Base-by-base conservation (phyloP, 2,797 vertebrate genomes). In the Pantherophis alleghaniensis region DNA sequence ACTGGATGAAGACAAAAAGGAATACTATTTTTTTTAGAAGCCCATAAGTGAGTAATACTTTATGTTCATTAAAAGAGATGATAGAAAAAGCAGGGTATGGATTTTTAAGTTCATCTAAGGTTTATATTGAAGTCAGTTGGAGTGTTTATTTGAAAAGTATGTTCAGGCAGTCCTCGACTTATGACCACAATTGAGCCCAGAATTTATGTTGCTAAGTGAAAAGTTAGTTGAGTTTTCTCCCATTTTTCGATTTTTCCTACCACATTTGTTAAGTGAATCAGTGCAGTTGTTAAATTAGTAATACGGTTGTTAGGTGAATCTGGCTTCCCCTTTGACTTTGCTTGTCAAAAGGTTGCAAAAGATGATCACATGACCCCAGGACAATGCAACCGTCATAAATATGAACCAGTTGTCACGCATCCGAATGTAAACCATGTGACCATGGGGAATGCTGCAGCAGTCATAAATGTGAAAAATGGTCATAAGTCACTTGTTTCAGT, bases 1-100 rank as follows among this genome's bases (percentile, higher is more conserved):
- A 94, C 20, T 90, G 94, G 94, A 95, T 94, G 95, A 95, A 95
- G 91, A 94, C 92, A 91, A 69, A 55, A 90, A 7, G 22, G 91
- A 74, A 88, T n/a, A 3, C 32, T 32, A 7, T 37, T 37, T 24
- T 32, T 22, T 74, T 20, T 83, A 83, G 20, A 42, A 83, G 37
- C 9, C 20, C 37, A 24, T 83, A 47, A 47, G 7, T 42, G 37
- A 42, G 74, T 47, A 83, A 47, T 79, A 79, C 32, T 79, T 79
- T 42, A 83, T 47, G 3, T 9, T 83, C 37, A 83, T 83, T 83
- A 83, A 47, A 83, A 24, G 74, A 79, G 74, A 83, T 83, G 74
- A 37, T 47, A 11, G 74, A 47, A 83, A 83, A 47, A 47, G 20
- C 37, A 83, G 20, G 9, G 9, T 83, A 83, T 83, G 37, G 3